Evolutionary conservation across 2,113 vertebrate species (phyloP).

Genomic region (Salminus brasiliensis): DNA sequence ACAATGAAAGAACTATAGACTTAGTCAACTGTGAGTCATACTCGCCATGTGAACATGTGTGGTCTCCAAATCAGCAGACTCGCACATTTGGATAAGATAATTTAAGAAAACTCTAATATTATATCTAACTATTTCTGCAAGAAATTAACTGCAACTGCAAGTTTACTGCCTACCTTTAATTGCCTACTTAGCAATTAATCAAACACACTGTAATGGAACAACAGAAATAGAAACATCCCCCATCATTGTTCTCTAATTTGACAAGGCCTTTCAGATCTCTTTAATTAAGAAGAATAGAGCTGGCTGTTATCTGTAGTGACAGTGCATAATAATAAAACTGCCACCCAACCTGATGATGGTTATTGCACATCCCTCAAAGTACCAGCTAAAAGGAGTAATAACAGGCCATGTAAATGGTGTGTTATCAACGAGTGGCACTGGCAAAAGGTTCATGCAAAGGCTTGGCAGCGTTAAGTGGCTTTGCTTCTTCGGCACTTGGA

Average conservation of each 20-base stretch:
- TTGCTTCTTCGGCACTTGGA: background rate
- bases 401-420: constrained; percentile 14
- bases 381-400: constrained; percentile 27
- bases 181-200: background rate
- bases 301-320: constrained; percentile 11
- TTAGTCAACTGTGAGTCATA: background rate
- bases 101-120: no score
- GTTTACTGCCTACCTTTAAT: background rate
- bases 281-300: constrained; percentile 11
- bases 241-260: background rate
- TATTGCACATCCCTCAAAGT: background rate
- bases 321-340: constrained; percentile 37
- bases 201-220: background rate
- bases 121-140: no score
- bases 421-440: background rate
- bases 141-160: background rate
- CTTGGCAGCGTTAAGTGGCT: background rate
- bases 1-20: background rate
- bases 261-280: constrained; percentile 12
- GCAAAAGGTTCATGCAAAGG: constrained; percentile 11
- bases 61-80: background rate
- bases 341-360: constrained; percentile 25
- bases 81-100: background rate
- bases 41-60: background rate
- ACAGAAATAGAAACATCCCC: constrained; percentile 9